A percentile compares a stretch with the other conserved stretches of the same genome.
Conservation (phyloP, 2,888 invertebrate genomes). For the Tiliacea citrago region DNA sequence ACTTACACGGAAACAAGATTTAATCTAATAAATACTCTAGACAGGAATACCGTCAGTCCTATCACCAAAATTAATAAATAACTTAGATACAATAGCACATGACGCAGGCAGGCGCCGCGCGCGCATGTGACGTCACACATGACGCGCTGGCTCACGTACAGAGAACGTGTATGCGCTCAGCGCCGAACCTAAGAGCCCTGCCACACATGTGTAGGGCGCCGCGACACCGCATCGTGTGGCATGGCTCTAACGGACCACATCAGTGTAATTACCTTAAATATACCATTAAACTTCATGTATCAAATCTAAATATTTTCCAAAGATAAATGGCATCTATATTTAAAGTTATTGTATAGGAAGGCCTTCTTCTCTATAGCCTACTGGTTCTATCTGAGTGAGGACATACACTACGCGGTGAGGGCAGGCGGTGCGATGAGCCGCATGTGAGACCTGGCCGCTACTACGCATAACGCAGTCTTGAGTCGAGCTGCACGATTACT, state of each 20-base stretch:
- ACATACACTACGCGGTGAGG: conserved; percentile 25
- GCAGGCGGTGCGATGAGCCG: neutral
- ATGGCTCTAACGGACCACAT: neutral
- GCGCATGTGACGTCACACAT: conserved; percentile 21
- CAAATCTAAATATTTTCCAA: conserved; percentile 78
- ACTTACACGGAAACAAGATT: conserved; percentile 52
- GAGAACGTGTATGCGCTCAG: neutral
- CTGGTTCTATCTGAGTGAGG: conserved; percentile 43
- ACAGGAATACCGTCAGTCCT: conserved; percentile 46
- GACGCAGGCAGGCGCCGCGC: neutral
- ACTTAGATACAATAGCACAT: conserved; percentile 57
- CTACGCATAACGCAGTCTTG: neutral
- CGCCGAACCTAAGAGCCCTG: neutral
- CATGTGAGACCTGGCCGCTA: neutral
- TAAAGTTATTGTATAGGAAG: conserved; percentile 72
- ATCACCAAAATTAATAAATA: conserved; percentile 67
- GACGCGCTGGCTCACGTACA: conserved; percentile 2
- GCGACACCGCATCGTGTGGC: too few species aligned
- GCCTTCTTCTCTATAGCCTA: conserved; percentile 65
- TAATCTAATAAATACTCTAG: conserved; percentile 60
- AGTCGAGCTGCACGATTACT: too few species aligned
- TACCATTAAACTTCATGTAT: conserved; percentile 71
- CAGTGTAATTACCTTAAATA: conserved; percentile 41
- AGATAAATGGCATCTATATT: conserved; percentile 73
- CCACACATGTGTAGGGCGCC: too few species aligned